phyloP scores from a whole-genome alignment of 2,797 vertebrate species.

The Aselliscus stoliczkanus region DNA sequence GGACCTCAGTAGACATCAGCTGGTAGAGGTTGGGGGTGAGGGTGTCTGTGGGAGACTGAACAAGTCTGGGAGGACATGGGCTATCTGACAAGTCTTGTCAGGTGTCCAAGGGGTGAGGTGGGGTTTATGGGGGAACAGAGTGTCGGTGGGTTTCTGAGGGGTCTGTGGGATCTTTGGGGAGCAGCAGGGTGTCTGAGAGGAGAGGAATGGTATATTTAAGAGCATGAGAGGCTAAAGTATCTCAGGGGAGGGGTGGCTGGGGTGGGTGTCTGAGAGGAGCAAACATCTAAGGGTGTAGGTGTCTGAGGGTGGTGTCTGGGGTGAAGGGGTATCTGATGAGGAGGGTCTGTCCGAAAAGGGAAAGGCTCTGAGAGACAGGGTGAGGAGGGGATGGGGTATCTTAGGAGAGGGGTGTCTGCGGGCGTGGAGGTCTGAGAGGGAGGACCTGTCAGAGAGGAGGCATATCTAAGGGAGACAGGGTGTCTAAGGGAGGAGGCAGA shows the following conservation, averaged over 20 bases:
- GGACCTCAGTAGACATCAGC: not conserved
- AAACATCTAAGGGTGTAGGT: not conserved
- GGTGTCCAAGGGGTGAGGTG: not conserved
- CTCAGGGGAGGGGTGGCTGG: not conserved
- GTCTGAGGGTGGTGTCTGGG: not conserved
- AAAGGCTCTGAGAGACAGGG: not conserved
- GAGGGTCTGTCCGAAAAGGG: not conserved
- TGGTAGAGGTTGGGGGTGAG: not conserved
- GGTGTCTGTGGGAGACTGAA: not conserved
- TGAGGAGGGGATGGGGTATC: not conserved
- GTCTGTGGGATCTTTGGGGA: not conserved
- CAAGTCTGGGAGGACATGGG: not conserved
- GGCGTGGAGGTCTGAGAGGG: not conserved
- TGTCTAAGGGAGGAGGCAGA: not conserved
- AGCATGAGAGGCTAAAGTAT: not conserved
- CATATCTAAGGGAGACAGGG: too few species aligned
- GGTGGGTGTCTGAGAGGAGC: not conserved
- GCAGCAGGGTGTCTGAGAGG: not conserved
- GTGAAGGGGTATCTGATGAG: not conserved
- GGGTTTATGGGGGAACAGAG: not conserved
- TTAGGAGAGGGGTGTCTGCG: not conserved
- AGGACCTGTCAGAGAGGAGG: not conserved
- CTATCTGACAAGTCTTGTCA: not conserved
- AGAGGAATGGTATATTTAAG: not conserved
- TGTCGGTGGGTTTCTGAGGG: not conserved